Evolutionary conservation across 2,797 vertebrate genomes (phyloP).

Genomic region (Pangasius sanitwongsei): DNA sequence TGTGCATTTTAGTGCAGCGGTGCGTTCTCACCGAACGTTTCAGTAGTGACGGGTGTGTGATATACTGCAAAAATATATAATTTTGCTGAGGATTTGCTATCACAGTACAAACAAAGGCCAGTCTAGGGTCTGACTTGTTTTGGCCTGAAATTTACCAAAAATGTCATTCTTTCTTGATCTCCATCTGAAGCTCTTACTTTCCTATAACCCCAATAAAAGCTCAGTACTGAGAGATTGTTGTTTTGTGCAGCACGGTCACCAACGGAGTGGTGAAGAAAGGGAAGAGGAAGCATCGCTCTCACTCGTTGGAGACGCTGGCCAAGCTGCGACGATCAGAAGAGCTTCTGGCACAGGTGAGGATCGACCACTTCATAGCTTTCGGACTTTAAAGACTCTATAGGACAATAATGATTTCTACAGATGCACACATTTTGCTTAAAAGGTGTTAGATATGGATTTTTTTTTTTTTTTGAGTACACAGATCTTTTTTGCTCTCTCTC

Average conservation of each 20-base stretch:
- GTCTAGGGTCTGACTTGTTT: no score
- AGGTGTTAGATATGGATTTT: not conserved
- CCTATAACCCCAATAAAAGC: not conserved
- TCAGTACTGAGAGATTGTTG: not conserved
- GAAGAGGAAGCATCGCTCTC: slow-evolving; percentile 87
- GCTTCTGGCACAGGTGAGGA: slow-evolving; percentile 82
- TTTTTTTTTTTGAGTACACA: not conserved
- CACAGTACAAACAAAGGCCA: no score
- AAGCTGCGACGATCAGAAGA: slow-evolving; percentile 83
- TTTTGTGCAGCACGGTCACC: slow-evolving; percentile 75
- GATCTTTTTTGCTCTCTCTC: not conserved
- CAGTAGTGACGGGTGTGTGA: no score
- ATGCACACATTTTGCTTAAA: not conserved
- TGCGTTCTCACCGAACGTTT: no score
- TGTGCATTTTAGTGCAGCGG: no score
- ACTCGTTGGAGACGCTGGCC: slow-evolving; percentile 85
- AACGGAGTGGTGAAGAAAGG: slow-evolving; percentile 89
- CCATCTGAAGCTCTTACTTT: not conserved
- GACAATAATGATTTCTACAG: not conserved
- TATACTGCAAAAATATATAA: no score
- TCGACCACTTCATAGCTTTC: no score
- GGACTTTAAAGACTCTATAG: not conserved
- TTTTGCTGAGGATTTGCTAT: no score
- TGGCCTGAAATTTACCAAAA: no score
- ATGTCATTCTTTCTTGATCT: not conserved